Base-by-base conservation (phyloP, 2,888 invertebrate genomes). In the Synanthedon myopaeformis region DNA sequence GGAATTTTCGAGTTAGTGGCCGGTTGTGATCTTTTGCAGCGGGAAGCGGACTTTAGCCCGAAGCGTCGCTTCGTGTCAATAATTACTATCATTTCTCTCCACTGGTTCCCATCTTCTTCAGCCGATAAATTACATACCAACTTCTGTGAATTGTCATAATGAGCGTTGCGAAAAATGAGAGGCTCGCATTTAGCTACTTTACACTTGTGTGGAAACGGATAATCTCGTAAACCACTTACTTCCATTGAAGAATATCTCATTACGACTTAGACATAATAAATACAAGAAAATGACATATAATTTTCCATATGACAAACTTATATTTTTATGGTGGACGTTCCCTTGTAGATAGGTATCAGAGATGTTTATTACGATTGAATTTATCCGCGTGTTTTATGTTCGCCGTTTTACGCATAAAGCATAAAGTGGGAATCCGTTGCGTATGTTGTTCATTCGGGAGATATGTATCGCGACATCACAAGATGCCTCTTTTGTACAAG, bases 1-100 rank as follows among this genome's bases (percentile, higher is more conserved):
- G 76, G 74, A 78, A 83, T 85, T 84, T 82, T 82, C 80, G 75
- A 81, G 74, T 83, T 82, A 82, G 79, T 82, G 71, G 70, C 72
- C 70, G 76, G 74, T 77, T 80, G 75, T 76, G 76, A 79, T 82
- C 75, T 78, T 79, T 73, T 66, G 68, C 67, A 65, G 67, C 62
- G 75, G 67, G 70, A 68, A 75, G 72, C 64, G 68, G 67, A 69
- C 70, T 70, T 71, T 70, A 60, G 73, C 74, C 62, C 64, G 60
- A 66, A 75, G 79, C 69, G 61, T 56, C 59, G 64, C 70, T 83
- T 80, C 84, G 82, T 84, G 86, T 83, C 84, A 85, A 81, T 85
- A 86, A 86, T 85, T 80, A 84, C 83, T 80, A 82, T 82, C 67
- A 85, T 84, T 82, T 77, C 74, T 69, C 64, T 65, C 69, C 62